Evolutionary conservation across 2,113 vertebrate genomes (phyloP).

Genomic region (Genyomyrus donnyi): DNA sequence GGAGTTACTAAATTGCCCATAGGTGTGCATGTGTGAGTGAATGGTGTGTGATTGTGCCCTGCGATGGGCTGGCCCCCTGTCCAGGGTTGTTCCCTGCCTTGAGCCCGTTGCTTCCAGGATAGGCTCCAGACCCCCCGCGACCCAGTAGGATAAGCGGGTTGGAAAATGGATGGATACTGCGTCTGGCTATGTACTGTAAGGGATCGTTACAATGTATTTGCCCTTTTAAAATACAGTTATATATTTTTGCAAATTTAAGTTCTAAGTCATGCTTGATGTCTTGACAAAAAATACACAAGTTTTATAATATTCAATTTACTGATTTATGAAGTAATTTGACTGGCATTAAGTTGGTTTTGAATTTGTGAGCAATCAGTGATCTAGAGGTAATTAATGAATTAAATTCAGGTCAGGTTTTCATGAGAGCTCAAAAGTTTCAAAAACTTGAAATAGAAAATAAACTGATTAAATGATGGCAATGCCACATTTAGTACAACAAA

Average conservation of each 20-base stretch:
- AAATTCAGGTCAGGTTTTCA: neutral
- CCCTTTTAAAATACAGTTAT: neutral
- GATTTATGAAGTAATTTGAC: neutral
- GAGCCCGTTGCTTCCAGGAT: too few species aligned
- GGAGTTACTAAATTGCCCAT: too few species aligned
- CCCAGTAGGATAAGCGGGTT: too few species aligned
- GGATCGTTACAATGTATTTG: neutral
- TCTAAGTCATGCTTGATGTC: too few species aligned
- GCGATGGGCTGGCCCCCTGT: too few species aligned
- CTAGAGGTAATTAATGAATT: neutral
- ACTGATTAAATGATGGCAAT: neutral
- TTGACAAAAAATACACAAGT: too few species aligned
- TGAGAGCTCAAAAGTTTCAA: neutral
- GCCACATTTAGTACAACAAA: neutral
- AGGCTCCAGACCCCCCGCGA: too few species aligned
- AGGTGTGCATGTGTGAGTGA: too few species aligned
- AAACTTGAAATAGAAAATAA: neutral
- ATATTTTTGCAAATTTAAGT: neutral
- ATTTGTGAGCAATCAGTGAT: neutral
- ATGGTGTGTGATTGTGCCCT: too few species aligned
- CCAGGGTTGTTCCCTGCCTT: too few species aligned
- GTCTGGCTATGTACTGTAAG: neutral
- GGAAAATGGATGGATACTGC: too few species aligned
- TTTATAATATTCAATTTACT: too few species aligned
- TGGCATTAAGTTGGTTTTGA: neutral